Conservation (phyloP, 1,140 invertebrate species). For the Nebria ingens region DNA sequence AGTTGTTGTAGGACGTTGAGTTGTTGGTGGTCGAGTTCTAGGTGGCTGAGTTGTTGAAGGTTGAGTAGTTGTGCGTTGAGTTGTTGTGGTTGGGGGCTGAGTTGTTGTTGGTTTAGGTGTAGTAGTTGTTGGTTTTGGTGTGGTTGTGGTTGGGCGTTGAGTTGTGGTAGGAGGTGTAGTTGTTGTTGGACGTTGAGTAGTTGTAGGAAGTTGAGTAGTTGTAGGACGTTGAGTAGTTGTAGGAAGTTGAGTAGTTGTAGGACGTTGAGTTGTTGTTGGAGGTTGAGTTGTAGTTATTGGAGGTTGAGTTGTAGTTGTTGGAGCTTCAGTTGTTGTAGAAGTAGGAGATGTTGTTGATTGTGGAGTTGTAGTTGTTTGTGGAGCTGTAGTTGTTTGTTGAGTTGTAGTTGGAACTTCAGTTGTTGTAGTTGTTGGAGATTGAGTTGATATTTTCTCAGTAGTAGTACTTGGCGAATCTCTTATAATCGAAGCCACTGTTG, state of each 20-base stretch:
- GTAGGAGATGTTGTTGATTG: constrained; percentile 9
- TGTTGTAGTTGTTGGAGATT: constrained; percentile 16
- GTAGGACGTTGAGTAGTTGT: constrained; percentile 14
- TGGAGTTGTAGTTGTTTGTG: neutral
- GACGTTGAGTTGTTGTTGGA: constrained; percentile 27
- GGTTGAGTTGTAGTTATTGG: constrained; percentile 20
- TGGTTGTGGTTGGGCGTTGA: constrained; percentile 17
- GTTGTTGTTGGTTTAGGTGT: constrained; percentile 13
- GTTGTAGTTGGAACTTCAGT: neutral
- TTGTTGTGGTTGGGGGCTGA: neutral
- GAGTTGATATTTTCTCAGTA: constrained; percentile 18
- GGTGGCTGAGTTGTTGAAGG: constrained; percentile 10
- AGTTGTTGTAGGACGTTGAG: constrained; percentile 10
- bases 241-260: constrained; percentile 15
- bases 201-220: neutral
- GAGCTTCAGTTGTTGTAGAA: constrained; percentile 14
- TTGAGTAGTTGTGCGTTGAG: constrained; percentile 15
- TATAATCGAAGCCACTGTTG: neutral
- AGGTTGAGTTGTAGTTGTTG: constrained; percentile 13
- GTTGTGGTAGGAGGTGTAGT: constrained; percentile 12
- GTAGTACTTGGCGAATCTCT: constrained; percentile 8
- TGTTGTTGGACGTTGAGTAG: neutral
- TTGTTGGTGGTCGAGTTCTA: constrained; percentile 15
- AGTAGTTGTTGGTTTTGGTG: constrained; percentile 15
- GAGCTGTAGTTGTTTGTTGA: constrained; percentile 9